Base-by-base conservation (phyloP, 2,113 vertebrate species). In the Hemichromis elongatus region DNA sequence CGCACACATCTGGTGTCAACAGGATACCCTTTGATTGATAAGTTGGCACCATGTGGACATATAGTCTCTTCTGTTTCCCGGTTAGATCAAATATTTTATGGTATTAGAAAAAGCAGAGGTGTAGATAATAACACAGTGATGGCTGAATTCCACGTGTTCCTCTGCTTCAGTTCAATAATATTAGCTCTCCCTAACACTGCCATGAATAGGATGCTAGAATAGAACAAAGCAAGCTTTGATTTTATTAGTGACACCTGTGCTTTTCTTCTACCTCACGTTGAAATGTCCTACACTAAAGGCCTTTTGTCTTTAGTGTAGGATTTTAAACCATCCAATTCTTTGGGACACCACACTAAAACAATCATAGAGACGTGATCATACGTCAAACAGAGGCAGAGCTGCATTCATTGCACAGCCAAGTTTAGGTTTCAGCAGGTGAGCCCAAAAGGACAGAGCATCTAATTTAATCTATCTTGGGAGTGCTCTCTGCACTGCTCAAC, bases 361-460 rank as follows among this genome's bases (percentile, higher is more conserved):
- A 86, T 86, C 26, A 53, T n/a, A 53, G 68, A 68, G 66, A 61
- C 86, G 4, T 68, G 80, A 89, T 92, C 84, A 61, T 45, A 84
- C 84, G 89, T 88, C 90, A 88, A 57, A 91, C 73, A 84, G 87
- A 81, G 14, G 63, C 57, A 26, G 77, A 80, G 83, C 84, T 88
- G 56, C 89, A 86, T 90, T 91, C 37, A 57, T 66, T 26, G 82
- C 80, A 40, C 83, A 79, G 90, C 88, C 47, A 82, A 91, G 95
- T 91, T 95, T 91, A 94, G 84, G 92, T 96, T 94, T 94, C 93
- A 95, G 91, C 94, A 95, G 95, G 93, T 95, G 93, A 94, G 86
- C 90, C 85, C 86, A 88, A 83, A 86, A 92, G 87, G 86, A 89
- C 82, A 89, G 90, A 93, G 88, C 90, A 77, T 90, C 92, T 94